Percentiles rank a stretch among this genome's conserved stretches.
phyloP scores from a whole-genome alignment of 2,888 invertebrate genomes.

The Agrotis exclamationis region DNA sequence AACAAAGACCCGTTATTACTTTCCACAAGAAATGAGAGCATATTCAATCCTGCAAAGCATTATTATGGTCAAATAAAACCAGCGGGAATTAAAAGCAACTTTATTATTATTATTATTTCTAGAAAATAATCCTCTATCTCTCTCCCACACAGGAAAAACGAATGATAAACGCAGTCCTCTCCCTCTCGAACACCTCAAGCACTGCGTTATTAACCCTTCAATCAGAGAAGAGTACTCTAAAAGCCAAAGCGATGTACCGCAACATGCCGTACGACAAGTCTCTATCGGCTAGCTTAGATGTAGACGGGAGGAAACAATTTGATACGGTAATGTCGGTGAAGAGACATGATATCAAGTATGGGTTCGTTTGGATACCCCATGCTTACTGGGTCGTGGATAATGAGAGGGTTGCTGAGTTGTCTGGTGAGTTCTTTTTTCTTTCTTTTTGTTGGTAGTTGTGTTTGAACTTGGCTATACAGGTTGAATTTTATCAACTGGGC shows the following conservation, averaged over 20 bases:
- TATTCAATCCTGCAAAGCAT: too few species aligned
- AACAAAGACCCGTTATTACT: too few species aligned
- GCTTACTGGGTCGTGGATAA: constrained; percentile 94
- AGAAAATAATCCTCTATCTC: not conserved
- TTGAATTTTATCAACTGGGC: too few species aligned
- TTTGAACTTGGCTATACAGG: too few species aligned
- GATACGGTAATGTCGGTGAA: constrained; percentile 92
- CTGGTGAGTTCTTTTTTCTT: constrained; percentile 55
- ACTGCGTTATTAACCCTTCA: constrained; percentile 91
- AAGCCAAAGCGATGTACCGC: constrained; percentile 94
- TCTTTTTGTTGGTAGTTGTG: too few species aligned
- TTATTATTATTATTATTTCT: too few species aligned
- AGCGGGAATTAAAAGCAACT: too few species aligned
- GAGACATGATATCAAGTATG: constrained; percentile 91
- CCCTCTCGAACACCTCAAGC: constrained; percentile 82
- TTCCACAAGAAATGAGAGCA: too few species aligned
- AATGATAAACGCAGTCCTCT: constrained; percentile 85
- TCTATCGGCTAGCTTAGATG: constrained; percentile 93
- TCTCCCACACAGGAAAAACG: constrained; percentile 84
- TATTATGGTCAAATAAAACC: too few species aligned
- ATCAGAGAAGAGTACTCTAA: constrained; percentile 92
- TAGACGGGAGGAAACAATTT: constrained; percentile 94
- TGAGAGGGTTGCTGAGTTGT: constrained; percentile 91
- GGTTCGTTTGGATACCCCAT: constrained; percentile 93
- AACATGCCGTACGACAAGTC: constrained; percentile 93